Evolutionary conservation across 2,113 vertebrate genomes (phyloP).

Genomic region (Steatornis caripensis): DNA sequence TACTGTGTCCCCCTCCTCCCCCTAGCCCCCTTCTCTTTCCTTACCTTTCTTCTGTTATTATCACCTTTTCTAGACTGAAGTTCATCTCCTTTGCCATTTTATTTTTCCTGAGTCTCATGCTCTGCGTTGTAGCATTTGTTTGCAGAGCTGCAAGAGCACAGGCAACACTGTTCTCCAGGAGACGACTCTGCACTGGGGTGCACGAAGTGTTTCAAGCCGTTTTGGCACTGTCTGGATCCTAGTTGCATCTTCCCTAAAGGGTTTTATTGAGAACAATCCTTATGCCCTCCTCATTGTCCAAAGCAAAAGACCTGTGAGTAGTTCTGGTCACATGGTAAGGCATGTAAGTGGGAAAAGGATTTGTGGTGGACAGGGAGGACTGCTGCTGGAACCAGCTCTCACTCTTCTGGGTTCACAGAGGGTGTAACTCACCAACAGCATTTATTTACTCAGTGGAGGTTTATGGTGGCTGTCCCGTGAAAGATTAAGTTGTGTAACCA

Average conservation of each 20-base stretch:
- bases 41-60: not conserved
- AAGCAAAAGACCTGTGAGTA: not conserved
- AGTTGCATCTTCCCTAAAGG: not conserved
- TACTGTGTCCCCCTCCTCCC: not conserved
- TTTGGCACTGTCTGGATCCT: not conserved
- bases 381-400: not conserved
- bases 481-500: not conserved
- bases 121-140: not conserved
- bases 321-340: not conserved
- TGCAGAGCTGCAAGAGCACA: not conserved
- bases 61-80: not conserved
- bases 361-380: not conserved
- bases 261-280: not conserved
- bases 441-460: not conserved
- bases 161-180: not conserved
- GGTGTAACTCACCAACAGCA: not conserved
- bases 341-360: not conserved
- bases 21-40: not conserved
- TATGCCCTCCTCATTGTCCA: not conserved
- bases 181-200: not conserved
- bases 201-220: not conserved
- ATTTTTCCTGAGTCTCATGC: not conserved
- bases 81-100: not conserved
- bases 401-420: not conserved
- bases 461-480: not conserved